Conservation (phyloP, 2,888 invertebrate species). For the Disparrhopalites patrizii region DNA sequence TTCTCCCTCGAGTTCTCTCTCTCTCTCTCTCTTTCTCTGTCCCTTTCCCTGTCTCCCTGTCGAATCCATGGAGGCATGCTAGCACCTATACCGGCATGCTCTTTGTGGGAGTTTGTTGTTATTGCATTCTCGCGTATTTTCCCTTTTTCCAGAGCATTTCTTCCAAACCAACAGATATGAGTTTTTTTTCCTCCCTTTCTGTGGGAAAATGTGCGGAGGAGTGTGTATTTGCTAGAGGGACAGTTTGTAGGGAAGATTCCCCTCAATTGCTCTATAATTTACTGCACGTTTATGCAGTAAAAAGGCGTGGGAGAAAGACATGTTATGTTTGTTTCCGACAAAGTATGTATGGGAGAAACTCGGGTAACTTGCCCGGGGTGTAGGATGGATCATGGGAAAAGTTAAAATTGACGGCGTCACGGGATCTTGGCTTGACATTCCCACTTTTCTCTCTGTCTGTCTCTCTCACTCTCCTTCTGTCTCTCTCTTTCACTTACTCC, state of each 20-base stretch:
- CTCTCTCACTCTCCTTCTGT: too few species aligned
- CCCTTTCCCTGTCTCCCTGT: background rate
- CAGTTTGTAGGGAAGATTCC: too few species aligned
- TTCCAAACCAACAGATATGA: background rate
- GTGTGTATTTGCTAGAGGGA: background rate
- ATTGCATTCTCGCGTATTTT: background rate
- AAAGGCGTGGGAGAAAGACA: too few species aligned
- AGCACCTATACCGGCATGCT: background rate
- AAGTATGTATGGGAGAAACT: background rate
- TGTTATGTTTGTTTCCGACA: too few species aligned
- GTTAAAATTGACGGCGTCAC: slow-evolving; percentile 2
- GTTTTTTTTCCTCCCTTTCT: background rate
- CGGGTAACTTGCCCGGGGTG: slow-evolving; percentile 1
- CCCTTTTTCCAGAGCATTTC: background rate
- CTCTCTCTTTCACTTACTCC: too few species aligned
- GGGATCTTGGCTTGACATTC: background rate
- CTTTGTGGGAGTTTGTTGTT: background rate
- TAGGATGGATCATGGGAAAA: background rate
- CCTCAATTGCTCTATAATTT: too few species aligned
- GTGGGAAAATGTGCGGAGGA: background rate
- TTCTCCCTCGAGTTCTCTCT: too few species aligned
- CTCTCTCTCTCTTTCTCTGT: background rate
- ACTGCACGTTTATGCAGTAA: too few species aligned
- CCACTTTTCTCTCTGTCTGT: background rate
- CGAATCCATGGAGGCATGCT: too few species aligned